Evolutionary conservation across 1,140 invertebrate genomes (phyloP).

Genomic region (Ooceraea biroi): DNA sequence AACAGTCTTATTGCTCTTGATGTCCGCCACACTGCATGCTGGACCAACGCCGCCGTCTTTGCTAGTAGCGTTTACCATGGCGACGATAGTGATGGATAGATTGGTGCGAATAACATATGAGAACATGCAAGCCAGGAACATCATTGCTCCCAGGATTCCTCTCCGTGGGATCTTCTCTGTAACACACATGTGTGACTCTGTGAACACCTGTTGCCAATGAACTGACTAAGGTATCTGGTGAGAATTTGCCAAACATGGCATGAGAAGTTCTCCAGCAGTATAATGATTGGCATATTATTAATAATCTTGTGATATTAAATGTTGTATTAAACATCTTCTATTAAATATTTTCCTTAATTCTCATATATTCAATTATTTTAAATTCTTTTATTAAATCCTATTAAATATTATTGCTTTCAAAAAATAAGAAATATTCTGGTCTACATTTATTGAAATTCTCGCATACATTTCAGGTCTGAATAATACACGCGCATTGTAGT

Average conservation of each 20-base stretch:
- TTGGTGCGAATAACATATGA: conserved; percentile 91
- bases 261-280: not conserved
- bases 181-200: conserved; percentile 61
- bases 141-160: conserved; percentile 89
- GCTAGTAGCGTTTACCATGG: conserved; percentile 87
- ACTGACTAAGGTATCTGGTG: not conserved
- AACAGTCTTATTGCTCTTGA: conserved; percentile 2
- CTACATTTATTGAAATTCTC: not conserved
- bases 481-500: not conserved
- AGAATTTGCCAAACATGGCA: not conserved
- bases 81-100: conserved; percentile 91
- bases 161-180: conserved; percentile 83
- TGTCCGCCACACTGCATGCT: conserved; percentile 3
- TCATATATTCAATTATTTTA: not conserved
- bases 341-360: not conserved
- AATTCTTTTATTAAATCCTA: not conserved
- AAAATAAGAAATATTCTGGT: too few species aligned
- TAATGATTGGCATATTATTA: not conserved
- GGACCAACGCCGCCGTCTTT: conserved; percentile 64
- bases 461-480: not conserved
- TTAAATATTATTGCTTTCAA: too few species aligned
- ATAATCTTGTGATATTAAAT: not conserved
- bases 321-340: not conserved
- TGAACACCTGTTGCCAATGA: not conserved
- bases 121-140: conserved; percentile 91